Conservation (phyloP, 2,113 vertebrate genomes). For the Montifringilla adamsi region DNA sequence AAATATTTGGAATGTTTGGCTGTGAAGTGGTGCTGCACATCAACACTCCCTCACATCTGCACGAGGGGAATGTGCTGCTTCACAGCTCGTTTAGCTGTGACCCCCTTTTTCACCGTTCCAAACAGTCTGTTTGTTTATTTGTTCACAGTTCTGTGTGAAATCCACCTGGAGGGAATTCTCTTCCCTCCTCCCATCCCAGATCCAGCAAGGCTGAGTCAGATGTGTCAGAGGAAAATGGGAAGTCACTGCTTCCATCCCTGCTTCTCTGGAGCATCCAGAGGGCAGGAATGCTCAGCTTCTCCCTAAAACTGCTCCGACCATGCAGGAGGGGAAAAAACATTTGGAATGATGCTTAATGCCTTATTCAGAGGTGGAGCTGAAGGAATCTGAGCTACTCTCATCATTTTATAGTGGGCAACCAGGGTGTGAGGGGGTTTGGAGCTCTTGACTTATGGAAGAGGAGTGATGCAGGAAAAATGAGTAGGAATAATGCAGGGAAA, state of each 20-base stretch:
- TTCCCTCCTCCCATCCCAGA: not conserved
- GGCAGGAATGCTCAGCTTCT: not conserved
- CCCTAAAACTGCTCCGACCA: not conserved
- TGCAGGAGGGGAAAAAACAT: not conserved
- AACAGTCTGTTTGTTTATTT: not conserved
- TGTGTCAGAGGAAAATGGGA: rapidly evolving
- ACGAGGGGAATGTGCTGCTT: not conserved
- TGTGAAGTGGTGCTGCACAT: not conserved
- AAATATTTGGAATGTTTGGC: not conserved
- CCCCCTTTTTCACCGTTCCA: not conserved
- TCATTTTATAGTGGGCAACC: rapidly evolving
- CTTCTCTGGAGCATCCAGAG: not conserved
- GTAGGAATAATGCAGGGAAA: not conserved
- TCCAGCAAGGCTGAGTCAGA: not conserved
- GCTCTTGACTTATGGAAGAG: not conserved
- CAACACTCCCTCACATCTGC: not conserved
- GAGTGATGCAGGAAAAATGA: rapidly evolving
- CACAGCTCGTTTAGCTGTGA: not conserved
- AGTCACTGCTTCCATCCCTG: not conserved
- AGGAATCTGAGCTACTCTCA: not conserved
- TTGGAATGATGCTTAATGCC: not conserved
- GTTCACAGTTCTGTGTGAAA: not conserved
- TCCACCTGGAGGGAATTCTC: not conserved
- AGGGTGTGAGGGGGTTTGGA: not conserved
- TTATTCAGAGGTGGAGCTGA: not conserved